Percentiles rank a stretch among this genome's conserved stretches.
These are phyloP conservation scores for Promerops cafer DNA, from an alignment of 2,113 vertebrate genomes.

Conservation along the genomic window DNA sequence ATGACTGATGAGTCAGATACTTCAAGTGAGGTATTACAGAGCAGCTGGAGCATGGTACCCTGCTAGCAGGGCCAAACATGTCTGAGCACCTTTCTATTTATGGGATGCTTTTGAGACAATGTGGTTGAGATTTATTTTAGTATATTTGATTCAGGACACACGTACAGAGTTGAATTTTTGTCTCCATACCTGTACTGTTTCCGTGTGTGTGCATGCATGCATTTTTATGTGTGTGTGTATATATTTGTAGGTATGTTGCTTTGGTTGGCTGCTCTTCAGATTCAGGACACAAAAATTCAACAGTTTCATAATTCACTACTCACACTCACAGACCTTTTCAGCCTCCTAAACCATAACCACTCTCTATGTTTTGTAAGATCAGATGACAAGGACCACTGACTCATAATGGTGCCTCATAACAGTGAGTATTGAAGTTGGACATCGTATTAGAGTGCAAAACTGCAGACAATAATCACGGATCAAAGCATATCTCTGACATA, in stretches of 20 bases:
- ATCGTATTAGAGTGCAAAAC: neutral
- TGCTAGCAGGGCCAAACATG: neutral
- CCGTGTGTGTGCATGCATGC: accelerated
- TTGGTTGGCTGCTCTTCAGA: neutral
- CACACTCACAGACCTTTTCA: neutral
- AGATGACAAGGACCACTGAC: neutral
- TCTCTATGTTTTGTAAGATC: neutral
- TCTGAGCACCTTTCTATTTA: neutral
- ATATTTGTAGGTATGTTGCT: neutral
- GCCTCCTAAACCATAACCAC: neutral
- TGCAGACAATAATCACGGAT: neutral
- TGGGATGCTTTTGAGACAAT: neutral
- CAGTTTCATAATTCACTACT: conserved; percentile 6
- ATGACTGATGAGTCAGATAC: neutral
- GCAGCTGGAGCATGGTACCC: neutral
- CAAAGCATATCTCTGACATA: neutral
- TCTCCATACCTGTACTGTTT: neutral
- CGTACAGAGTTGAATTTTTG: accelerated
- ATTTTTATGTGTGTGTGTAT: neutral
- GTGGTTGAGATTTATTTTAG: neutral
- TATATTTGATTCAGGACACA: neutral
- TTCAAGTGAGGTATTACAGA: neutral
- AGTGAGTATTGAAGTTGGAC: neutral
- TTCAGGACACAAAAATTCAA: neutral
- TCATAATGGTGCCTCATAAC: neutral